Evolutionary conservation across 2,113 vertebrate genomes (phyloP), one percentile per base, ranked within the genome.

Genomic region (Gymnocephalus cernua): DNA sequence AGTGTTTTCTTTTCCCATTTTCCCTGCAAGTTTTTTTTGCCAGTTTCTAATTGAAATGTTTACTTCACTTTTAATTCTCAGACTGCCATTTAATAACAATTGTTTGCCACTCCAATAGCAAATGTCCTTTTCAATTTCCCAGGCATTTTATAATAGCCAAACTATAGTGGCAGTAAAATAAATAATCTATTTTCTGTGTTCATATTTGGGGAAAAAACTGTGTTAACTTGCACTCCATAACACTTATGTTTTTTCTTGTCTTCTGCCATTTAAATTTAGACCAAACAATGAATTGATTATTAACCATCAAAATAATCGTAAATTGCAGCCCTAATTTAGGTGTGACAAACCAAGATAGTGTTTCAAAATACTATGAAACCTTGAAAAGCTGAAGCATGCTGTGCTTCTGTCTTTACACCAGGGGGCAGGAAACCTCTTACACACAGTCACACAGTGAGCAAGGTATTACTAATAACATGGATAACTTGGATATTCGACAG

Each of bases 341-440:
- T 59, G 18, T 8, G 3, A 32, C 41, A 73, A 72, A 29, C 23
- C 23, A 74, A 14, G 19, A 25, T 13, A 45, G 15, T 3, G 13
- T 58, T 18, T 59, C 15, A 35, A 38, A 21, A 50, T 21, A 6
- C 3, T 21, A 16, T 23, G n/a, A 51, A 53, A 45, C n/a, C 3
- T 12, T 47, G 7, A 45, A 3, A 53, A 5, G 48, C 1, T 11
- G n/a, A 3, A 73, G 18, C 16, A 80, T n/a, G 80, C 48, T 50
- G 63, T 79, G 79, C 25, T 45, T 68, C 8, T 15, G 45, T 71
- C 27, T 64, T 25, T 51, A 65, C 92, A 92, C 74, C 69, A 92
- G 91, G 80, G 82, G 91, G 91, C 92, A 91, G 86, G 6, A 88
- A 81, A 83, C 59, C 69, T 59, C 84, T n/a, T 12, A 51, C 11